A percentile compares a stretch with the other conserved stretches of the same genome.
phyloP scores from a whole-genome alignment of 2,888 invertebrate genomes.

The Sialis fuliginosa region DNA sequence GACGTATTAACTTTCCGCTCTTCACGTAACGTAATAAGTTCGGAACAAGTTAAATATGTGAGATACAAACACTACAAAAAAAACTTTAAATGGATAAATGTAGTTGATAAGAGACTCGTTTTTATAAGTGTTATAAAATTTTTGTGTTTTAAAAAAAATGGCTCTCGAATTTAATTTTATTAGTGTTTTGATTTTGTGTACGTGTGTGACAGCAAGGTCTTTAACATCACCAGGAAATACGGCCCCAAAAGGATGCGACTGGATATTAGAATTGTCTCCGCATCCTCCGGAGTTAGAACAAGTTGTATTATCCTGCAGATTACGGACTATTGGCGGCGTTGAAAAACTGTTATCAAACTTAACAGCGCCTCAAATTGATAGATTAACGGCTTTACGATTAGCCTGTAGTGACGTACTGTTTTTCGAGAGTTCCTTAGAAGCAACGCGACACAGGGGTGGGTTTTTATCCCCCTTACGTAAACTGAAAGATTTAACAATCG shows the following conservation, averaged over 20 bases:
- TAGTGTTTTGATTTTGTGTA: slow-evolving; percentile 10
- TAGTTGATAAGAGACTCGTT: too few species aligned
- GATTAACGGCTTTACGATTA: slow-evolving; percentile 45
- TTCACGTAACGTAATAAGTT: too few species aligned
- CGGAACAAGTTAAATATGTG: not conserved
- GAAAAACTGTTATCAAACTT: slow-evolving; percentile 50
- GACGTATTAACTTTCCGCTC: not conserved
- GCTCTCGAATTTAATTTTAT: too few species aligned
- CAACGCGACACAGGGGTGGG: slow-evolving; percentile 25
- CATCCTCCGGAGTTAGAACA: slow-evolving; percentile 31
- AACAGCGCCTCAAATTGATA: slow-evolving; percentile 47
- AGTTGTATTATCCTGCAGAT: slow-evolving; percentile 45
- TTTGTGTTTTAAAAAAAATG: too few species aligned
- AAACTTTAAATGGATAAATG: not conserved
- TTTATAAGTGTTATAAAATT: too few species aligned
- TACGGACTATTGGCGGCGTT: slow-evolving; percentile 52
- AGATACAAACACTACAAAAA: not conserved
- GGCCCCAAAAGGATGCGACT: slow-evolving; percentile 54
- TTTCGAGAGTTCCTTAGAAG: slow-evolving; percentile 49
- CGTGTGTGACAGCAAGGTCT: slow-evolving; percentile 15
- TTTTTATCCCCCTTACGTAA: slow-evolving; percentile 43
- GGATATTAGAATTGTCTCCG: slow-evolving; percentile 39
- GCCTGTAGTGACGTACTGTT: slow-evolving; percentile 60
- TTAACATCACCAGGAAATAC: slow-evolving; percentile 33
- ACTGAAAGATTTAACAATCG: slow-evolving; percentile 48